Percentiles rank a stretch among this genome's conserved stretches.
Evolutionary conservation across 2,888 invertebrate genomes (phyloP).

Genomic region (Apamea crenata): DNA sequence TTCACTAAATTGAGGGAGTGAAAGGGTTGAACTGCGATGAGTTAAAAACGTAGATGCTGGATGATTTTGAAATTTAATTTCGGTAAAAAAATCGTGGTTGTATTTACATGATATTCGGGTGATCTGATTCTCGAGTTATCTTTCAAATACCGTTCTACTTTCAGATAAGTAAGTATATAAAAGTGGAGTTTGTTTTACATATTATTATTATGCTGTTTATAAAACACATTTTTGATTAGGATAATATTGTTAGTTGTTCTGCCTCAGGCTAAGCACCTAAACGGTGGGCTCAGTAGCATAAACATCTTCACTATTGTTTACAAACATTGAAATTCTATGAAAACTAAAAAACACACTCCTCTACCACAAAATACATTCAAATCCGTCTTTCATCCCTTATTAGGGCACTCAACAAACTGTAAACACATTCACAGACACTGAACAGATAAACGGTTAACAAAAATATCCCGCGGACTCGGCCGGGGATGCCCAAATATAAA

Average conservation of each 20-base stretch:
- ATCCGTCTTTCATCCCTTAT: conserved; percentile 56
- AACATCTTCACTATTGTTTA: neutral
- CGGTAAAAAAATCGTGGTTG: neutral
- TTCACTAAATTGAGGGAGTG: conserved; percentile 32
- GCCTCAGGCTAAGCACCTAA: neutral
- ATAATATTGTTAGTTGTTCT: neutral
- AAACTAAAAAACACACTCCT: conserved; percentile 20
- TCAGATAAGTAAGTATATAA: neutral
- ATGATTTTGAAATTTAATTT: conserved; percentile 8
- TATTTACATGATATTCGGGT: neutral
- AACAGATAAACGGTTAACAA: conserved; percentile 67
- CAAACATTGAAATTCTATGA: conserved; percentile 1
- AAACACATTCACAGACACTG: conserved; percentile 63
- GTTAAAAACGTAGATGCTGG: conserved; percentile 18
- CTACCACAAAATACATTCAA: conserved; percentile 21
- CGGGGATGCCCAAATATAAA: conserved; percentile 65
- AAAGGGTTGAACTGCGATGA: conserved; percentile 33
- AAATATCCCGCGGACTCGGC: conserved; percentile 59
- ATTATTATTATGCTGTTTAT: neutral
- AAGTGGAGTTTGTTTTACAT: neutral
- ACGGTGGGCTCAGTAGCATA: neutral
- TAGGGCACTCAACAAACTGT: conserved; percentile 49
- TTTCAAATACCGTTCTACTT: neutral
- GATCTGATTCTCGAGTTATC: no score
- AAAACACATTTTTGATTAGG: neutral